Evolutionary conservation across 2,797 vertebrate species (phyloP).

Genomic region (Lepidocolaptes lacrymiger): DNA sequence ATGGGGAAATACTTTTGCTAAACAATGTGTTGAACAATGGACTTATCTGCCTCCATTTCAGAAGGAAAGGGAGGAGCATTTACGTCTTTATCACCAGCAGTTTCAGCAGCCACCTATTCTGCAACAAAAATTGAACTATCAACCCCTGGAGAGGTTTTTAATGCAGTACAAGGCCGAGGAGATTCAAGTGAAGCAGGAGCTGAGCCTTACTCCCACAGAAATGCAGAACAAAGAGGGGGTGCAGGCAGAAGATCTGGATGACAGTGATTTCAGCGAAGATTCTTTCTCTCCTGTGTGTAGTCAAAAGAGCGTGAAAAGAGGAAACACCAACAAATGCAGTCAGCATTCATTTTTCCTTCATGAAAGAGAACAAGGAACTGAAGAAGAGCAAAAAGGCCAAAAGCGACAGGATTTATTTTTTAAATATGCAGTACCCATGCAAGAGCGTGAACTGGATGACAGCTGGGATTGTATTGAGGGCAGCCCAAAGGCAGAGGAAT

Average conservation of each 20-base stretch:
- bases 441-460: neutral
- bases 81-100: constrained; percentile 87
- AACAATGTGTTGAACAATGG: constrained; percentile 31
- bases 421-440: neutral
- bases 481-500: neutral
- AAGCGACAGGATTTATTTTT: constrained; percentile 55
- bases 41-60: constrained; percentile 54
- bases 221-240: constrained; percentile 46
- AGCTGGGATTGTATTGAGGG: constrained; percentile 19
- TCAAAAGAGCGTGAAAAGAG: constrained; percentile 47
- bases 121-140: constrained; percentile 71
- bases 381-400: neutral
- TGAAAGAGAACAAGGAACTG: constrained; percentile 27
- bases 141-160: constrained; percentile 74
- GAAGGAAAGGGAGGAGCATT: constrained; percentile 82
- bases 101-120: constrained; percentile 83
- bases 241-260: constrained; percentile 76
- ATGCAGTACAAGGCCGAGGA: constrained; percentile 56
- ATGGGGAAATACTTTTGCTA: neutral
- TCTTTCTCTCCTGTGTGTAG: constrained; percentile 76
- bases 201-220: neutral
- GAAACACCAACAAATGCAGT: constrained; percentile 14
- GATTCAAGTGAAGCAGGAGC: constrained; percentile 36
- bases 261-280: constrained; percentile 84
- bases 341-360: constrained; percentile 80